phyloP scores from a whole-genome alignment of 1,140 invertebrate genomes.

The Microplitis mediator region DNA sequence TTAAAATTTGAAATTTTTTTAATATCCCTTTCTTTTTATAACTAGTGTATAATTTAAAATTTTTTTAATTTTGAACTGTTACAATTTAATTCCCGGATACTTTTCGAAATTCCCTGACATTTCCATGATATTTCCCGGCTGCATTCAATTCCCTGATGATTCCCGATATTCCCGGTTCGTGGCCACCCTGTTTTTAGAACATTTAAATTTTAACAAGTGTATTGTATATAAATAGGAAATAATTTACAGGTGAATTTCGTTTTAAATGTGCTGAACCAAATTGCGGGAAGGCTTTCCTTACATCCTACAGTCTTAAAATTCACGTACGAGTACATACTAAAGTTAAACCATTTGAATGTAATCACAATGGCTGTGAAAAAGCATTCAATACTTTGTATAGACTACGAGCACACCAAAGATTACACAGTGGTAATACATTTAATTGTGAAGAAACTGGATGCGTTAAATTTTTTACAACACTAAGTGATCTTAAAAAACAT shows the following conservation, averaged over 20 bases:
- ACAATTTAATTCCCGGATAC: too few relatives aligned
- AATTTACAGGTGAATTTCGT: conserved; percentile 84
- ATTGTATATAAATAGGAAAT: conserved; percentile 23
- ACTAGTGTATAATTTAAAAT: too few relatives aligned
- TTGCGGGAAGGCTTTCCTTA: conserved; percentile 93
- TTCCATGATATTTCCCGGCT: too few relatives aligned
- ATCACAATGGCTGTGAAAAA: conserved; percentile 81
- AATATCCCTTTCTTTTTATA: too few relatives aligned
- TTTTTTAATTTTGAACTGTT: too few relatives aligned
- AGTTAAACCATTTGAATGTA: conserved; percentile 87
- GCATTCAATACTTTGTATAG: conserved; percentile 95
- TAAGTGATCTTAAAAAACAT: conserved; percentile 94
- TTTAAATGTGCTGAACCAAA: conserved; percentile 87
- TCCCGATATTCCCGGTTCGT: too few relatives aligned
- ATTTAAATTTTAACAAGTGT: conserved; percentile 20
- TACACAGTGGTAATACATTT: conserved; percentile 95
- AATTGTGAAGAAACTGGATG: conserved; percentile 87
- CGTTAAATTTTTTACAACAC: conserved; percentile 90
- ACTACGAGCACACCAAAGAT: conserved; percentile 87
- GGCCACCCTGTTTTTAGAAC: too few relatives aligned
- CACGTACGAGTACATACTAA: conserved; percentile 95
- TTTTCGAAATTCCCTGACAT: too few relatives aligned
- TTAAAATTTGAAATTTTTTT: too few relatives aligned
- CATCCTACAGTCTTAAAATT: conserved; percentile 93
- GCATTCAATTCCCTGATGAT: too few relatives aligned